Evolutionary conservation across 2,888 invertebrate genomes (phyloP).

Genomic region (Reticulitermes lucifugus): DNA sequence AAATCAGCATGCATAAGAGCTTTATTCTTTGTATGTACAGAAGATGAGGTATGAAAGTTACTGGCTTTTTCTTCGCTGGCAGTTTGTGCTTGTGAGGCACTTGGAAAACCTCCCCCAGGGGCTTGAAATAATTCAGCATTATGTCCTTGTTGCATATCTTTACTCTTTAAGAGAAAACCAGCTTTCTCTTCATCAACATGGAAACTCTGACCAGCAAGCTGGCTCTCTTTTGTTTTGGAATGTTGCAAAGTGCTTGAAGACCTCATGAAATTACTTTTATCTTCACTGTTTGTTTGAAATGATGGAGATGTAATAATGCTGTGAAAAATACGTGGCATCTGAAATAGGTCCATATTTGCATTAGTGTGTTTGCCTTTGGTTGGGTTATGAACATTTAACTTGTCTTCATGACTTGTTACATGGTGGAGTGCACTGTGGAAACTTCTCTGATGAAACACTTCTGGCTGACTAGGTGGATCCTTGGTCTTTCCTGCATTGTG

Average conservation of each 20-base stretch:
- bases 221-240: slow-evolving; percentile 16
- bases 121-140: slow-evolving; percentile 15
- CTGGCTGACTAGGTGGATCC: not conserved
- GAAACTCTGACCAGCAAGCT: not conserved
- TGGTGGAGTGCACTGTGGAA: not conserved
- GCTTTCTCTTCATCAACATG: slow-evolving; percentile 11
- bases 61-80: not conserved
- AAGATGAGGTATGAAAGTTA: not conserved
- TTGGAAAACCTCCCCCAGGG: slow-evolving; percentile 9
- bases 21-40: not conserved
- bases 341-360: slow-evolving; percentile 16
- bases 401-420: slow-evolving; percentile 21
- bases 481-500: not conserved
- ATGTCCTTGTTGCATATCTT: not conserved
- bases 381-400: not conserved
- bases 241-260: not conserved
- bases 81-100: not conserved
- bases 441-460: not conserved
- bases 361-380: not conserved
- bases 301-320: slow-evolving; percentile 5
- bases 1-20: not conserved
- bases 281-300: slow-evolving; percentile 4
- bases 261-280: slow-evolving; percentile 3
- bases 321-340: slow-evolving; percentile 25
- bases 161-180: not conserved